A percentile compares a stretch with the other conserved stretches of the same genome.
These are phyloP conservation scores for Trematomus loennbergii DNA, from an alignment of 2,113 vertebrate genomes.

Conservation along the genomic window DNA sequence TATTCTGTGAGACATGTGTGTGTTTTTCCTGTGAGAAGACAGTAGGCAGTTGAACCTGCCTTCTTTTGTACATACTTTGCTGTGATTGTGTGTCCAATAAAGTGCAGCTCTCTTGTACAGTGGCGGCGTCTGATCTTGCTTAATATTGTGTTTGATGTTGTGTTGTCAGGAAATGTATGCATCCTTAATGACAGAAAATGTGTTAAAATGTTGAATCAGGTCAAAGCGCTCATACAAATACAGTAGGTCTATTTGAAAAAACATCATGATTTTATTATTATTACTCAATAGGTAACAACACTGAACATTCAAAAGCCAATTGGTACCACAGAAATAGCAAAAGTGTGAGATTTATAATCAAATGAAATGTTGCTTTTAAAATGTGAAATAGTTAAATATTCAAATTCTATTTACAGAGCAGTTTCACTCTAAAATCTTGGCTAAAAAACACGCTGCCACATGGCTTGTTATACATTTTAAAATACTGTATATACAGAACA, in stretches of 20 bases:
- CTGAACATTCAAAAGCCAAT: not conserved
- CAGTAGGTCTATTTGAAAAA: slow-evolving; percentile 39
- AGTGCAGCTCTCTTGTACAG: slow-evolving; percentile 88
- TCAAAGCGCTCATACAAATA: not conserved
- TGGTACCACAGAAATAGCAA: not conserved
- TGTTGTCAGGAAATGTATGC: not conserved
- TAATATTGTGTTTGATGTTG: not conserved
- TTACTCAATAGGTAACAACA: not conserved
- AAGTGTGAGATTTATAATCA: slow-evolving; percentile 16
- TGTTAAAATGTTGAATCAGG: not conserved
- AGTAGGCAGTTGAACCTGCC: slow-evolving; percentile 79
- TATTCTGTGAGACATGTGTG: slow-evolving; percentile 88
- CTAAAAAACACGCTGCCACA: slow-evolving; percentile 30
- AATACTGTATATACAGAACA: slow-evolving; percentile 55
- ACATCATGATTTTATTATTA: not conserved
- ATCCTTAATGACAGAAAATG: not conserved
- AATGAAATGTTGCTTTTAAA: slow-evolving; percentile 37
- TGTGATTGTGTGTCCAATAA: slow-evolving; percentile 89
- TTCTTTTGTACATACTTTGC: slow-evolving; percentile 86
- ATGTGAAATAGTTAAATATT: slow-evolving; percentile 26
- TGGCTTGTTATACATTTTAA: slow-evolving; percentile 1
- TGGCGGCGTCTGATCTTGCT: slow-evolving; percentile 52
- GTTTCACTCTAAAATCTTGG: slow-evolving; percentile 17
- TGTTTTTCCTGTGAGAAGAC: slow-evolving; percentile 84
- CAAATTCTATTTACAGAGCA: slow-evolving; percentile 68